These are phyloP conservation scores for Drosophila kanapiae DNA, from an alignment of 1,140 invertebrate genomes.

Conservation along the genomic window DNA sequence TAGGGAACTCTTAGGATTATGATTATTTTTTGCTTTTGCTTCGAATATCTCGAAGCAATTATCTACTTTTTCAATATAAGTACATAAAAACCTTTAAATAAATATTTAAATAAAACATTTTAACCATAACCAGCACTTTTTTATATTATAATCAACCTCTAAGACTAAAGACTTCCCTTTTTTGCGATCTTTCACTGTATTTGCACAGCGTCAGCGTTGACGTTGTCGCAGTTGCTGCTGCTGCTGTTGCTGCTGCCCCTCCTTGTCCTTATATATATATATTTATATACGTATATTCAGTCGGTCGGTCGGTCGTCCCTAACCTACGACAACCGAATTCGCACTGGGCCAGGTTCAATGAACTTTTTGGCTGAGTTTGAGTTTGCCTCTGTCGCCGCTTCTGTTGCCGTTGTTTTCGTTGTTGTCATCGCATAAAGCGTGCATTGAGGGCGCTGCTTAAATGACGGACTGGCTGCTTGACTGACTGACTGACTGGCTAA, in stretches of 20 bases:
- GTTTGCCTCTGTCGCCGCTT: slow-evolving; percentile 51
- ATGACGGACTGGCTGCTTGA: slow-evolving; percentile 37
- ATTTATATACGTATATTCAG: slow-evolving; percentile 35
- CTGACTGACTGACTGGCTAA: slow-evolving; percentile 44
- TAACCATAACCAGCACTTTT: background rate
- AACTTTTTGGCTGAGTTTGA: slow-evolving; percentile 80
- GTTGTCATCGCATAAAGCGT: slow-evolving; percentile 77
- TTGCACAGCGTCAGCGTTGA: slow-evolving; percentile 65
- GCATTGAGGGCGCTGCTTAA: slow-evolving; percentile 78
- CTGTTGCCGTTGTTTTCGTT: slow-evolving; percentile 49
- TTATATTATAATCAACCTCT: too few relatives aligned
- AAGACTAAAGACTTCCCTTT: background rate
- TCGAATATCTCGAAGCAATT: too few relatives aligned
- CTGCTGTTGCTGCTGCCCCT: slow-evolving; percentile 42
- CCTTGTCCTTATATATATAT: slow-evolving; percentile 44
- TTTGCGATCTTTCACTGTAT: slow-evolving; percentile 43
- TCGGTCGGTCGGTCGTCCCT: slow-evolving; percentile 70
- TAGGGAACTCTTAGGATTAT: too few relatives aligned
- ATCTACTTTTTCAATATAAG: background rate
- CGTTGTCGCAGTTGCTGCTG: slow-evolving; percentile 28
- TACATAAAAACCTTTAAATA: background rate
- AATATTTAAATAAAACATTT: background rate
- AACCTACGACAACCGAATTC: slow-evolving; percentile 83
- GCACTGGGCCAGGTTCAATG: slow-evolving; percentile 82
- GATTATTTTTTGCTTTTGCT: too few relatives aligned